These are phyloP conservation scores for Acleris sparsana DNA, from an alignment of 2,888 invertebrate genomes.

Conservation along the genomic window DNA sequence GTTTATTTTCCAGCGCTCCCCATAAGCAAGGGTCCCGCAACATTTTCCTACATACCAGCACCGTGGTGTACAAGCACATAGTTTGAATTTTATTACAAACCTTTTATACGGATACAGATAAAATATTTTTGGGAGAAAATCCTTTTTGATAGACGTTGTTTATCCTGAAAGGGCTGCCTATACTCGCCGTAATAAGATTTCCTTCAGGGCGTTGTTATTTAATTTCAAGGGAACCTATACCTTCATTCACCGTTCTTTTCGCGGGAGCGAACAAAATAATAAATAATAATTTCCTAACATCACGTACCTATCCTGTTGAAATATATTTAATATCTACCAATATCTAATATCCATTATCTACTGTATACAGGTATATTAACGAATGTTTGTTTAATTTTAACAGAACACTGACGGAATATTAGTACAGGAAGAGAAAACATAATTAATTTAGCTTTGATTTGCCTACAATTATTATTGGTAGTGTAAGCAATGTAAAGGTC, in stretches of 20 bases:
- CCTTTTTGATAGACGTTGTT: slow-evolving; percentile 59
- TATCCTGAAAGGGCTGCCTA: slow-evolving; percentile 56
- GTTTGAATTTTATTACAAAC: slow-evolving; percentile 37
- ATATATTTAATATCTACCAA: too few relatives aligned
- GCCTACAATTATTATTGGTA: too few relatives aligned
- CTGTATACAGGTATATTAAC: too few relatives aligned
- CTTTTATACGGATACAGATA: slow-evolving; percentile 47
- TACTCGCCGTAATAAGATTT: slow-evolving; percentile 58
- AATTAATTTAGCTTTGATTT: too few relatives aligned
- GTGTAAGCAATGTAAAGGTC: too few relatives aligned
- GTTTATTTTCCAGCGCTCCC: neutral
- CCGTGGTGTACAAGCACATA: slow-evolving; percentile 34
- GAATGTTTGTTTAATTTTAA: too few relatives aligned
- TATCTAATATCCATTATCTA: too few relatives aligned
- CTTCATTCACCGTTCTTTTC: slow-evolving; percentile 7
- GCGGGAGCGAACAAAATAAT: neutral
- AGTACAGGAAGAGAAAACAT: too few relatives aligned
- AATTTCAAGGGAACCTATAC: slow-evolving; percentile 41
- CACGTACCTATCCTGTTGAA: too few relatives aligned
- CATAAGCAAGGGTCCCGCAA: slow-evolving; percentile 7
- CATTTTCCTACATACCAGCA: slow-evolving; percentile 13
- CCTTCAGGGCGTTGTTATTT: slow-evolving; percentile 52
- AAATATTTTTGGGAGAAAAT: slow-evolving; percentile 50
- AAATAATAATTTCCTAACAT: neutral
- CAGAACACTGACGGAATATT: too few relatives aligned